Conservation (phyloP, 2,888 invertebrate genomes). For the Stenurella melanura region DNA sequence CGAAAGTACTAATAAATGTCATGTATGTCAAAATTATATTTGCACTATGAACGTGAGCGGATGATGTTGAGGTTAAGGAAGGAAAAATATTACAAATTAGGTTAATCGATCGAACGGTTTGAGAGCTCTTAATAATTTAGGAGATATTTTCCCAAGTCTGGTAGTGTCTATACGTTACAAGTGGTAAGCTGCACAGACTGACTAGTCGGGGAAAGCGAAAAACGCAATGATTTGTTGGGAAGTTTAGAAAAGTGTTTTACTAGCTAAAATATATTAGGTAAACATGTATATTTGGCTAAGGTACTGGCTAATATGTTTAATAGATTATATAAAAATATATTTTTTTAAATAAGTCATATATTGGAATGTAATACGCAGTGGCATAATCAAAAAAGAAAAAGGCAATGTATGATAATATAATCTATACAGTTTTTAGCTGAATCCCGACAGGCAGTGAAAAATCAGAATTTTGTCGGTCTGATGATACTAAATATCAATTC, state of each 20-base stretch:
- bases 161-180: not conserved
- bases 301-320: no score
- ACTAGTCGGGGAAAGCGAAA: not conserved
- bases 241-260: not conserved
- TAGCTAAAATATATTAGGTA: not conserved
- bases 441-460: no score
- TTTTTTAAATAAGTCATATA: no score
- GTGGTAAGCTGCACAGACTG: not conserved
- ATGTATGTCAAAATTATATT: conserved; percentile 41
- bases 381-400: no score
- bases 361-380: no score
- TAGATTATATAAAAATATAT: no score
- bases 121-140: conserved; percentile 2
- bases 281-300: no score
- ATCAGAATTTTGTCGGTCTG: no score
- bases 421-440: no score
- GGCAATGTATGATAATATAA: no score
- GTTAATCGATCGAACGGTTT: conserved; percentile 23
- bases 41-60: conserved; percentile 27
- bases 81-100: conserved; percentile 38
- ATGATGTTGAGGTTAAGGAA: conserved; percentile 9
- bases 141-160: not conserved
- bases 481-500: no score
- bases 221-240: not conserved
- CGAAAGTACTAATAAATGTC: conserved; percentile 43